These are phyloP conservation scores for Acholoe squamosa DNA, from an alignment of 2,888 invertebrate species.

Conservation along the genomic window DNA sequence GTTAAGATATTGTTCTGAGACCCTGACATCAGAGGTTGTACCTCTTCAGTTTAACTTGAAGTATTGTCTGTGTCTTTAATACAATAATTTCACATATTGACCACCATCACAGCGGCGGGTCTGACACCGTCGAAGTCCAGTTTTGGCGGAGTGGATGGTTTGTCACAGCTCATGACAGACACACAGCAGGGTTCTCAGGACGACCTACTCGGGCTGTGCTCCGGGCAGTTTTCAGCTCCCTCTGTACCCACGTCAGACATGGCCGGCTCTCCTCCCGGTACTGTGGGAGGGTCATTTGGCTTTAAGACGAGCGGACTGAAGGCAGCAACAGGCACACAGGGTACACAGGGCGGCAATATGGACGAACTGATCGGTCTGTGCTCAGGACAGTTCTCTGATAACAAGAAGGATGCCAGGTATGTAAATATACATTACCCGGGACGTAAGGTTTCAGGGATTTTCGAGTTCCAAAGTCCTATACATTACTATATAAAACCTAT, in stretches of 20 bases:
- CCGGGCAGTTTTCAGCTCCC: constrained; percentile 60
- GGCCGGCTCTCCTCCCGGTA: neutral
- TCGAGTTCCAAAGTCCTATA: too few species aligned
- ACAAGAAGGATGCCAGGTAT: neutral
- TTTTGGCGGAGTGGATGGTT: neutral
- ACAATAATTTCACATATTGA: too few species aligned
- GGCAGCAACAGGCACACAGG: too few species aligned
- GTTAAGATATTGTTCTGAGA: too few species aligned
- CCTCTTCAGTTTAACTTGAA: too few species aligned
- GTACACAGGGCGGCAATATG: constrained; percentile 54
- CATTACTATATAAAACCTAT: too few species aligned
- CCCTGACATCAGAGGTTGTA: too few species aligned
- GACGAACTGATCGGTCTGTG: constrained; percentile 70
- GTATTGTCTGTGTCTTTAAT: too few species aligned
- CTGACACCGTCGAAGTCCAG: neutral
- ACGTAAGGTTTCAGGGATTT: too few species aligned
- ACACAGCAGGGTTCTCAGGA: constrained; percentile 20
- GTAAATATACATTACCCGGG: too few species aligned
- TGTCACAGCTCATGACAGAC: neutral
- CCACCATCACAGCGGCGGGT: neutral
- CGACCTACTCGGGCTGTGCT: constrained; percentile 52
- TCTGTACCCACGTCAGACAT: neutral
- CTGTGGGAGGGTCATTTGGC: neutral
- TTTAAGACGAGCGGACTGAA: neutral
- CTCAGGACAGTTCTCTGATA: constrained; percentile 45